These are phyloP conservation scores for Lucilia sericata DNA, from an alignment of 1,140 invertebrate genomes.

Conservation along the genomic window DNA sequence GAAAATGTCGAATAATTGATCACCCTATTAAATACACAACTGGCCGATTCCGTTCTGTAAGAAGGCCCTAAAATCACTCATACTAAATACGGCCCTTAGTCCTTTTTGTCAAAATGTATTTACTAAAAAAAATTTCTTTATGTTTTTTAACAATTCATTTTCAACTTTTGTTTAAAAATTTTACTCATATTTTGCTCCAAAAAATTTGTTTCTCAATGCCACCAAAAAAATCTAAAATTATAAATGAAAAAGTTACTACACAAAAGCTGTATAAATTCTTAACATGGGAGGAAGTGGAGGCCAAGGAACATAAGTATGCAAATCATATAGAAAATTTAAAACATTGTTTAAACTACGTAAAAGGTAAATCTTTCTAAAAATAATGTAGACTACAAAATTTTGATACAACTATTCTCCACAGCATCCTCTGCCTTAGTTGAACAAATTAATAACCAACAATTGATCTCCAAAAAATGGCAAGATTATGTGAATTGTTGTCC, in stretches of 20 bases:
- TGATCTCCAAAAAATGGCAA: conserved; percentile 49
- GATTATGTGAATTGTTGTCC: conserved; percentile 55
- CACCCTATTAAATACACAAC: too few species aligned
- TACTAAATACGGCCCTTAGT: too few species aligned
- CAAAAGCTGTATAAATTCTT: not conserved
- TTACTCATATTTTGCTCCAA: too few species aligned
- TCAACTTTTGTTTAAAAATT: too few species aligned
- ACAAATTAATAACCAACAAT: not conserved
- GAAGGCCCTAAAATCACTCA: too few species aligned
- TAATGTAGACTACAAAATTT: not conserved
- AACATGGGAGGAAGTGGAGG: not conserved
- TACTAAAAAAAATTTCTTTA: too few species aligned
- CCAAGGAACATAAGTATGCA: not conserved
- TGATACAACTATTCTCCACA: not conserved
- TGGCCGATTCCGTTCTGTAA: too few species aligned
- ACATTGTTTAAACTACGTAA: not conserved
- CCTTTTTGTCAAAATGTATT: too few species aligned
- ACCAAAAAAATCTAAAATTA: not conserved
- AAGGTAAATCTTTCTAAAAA: not conserved
- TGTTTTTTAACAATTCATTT: too few species aligned
- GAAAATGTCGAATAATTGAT: too few species aligned
- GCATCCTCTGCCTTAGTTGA: not conserved
- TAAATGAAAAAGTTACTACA: not conserved
- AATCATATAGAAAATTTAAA: not conserved
- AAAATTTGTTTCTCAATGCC: not conserved